Conservation (phyloP, 2,797 vertebrate genomes). For the Pitangus sulphuratus region DNA sequence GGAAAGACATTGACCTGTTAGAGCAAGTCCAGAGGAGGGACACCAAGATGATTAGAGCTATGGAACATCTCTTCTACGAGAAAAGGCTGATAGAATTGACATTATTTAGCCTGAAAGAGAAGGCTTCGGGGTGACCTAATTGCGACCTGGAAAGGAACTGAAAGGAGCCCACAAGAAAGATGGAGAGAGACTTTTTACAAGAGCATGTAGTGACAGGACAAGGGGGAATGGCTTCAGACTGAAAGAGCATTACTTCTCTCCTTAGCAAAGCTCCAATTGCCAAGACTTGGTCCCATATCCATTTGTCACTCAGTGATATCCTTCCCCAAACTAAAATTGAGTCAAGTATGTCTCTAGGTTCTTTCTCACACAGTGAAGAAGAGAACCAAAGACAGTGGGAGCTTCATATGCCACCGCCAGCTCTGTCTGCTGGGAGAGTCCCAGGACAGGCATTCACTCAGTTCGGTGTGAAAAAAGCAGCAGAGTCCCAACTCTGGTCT, state of each 20-base stretch:
- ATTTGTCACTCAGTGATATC: neutral
- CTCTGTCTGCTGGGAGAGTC: neutral
- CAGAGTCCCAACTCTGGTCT: neutral
- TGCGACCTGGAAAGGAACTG: neutral
- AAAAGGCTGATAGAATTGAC: neutral
- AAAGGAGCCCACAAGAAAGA: neutral
- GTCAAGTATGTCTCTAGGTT: neutral
- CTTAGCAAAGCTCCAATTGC: neutral
- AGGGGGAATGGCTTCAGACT: neutral
- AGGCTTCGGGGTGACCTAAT: neutral
- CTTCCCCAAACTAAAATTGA: neutral
- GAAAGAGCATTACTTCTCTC: neutral
- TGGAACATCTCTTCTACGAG: neutral
- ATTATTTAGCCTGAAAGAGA: neutral
- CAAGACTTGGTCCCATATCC: neutral
- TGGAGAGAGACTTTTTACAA: neutral
- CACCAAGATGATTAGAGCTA: neutral
- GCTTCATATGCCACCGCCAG: fast-evolving
- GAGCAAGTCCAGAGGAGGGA: neutral
- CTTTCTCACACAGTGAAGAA: neutral
- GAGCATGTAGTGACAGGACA: neutral
- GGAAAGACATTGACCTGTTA: neutral
- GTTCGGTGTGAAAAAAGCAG: fast-evolving
- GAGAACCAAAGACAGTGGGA: fast-evolving
- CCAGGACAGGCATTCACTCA: fast-evolving